A percentile compares a stretch with the other conserved stretches of the same genome.
Evolutionary conservation across 2,113 vertebrate species (phyloP).

Genomic region (Diglossa brunneiventris): DNA sequence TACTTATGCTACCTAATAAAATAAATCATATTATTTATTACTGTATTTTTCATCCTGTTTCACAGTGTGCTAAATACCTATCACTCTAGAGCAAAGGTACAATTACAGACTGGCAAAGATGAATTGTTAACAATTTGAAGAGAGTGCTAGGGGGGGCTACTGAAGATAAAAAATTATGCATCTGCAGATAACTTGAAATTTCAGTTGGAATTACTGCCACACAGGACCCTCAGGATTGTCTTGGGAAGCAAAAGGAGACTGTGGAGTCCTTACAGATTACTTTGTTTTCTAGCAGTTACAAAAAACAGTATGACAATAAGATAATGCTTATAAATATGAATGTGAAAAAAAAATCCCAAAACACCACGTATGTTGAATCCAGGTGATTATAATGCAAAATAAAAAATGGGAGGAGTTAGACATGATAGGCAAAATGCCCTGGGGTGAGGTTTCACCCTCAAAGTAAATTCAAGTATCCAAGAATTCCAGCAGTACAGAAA

Average conservation of each 20-base stretch:
- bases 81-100: slow-evolving; percentile 10
- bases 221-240: background rate
- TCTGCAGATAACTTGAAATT: slow-evolving; percentile 34
- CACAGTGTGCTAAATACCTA: background rate
- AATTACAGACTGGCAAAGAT: slow-evolving; percentile 29
- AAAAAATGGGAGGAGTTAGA: background rate
- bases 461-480: background rate
- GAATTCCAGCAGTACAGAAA: background rate
- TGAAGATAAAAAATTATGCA: slow-evolving; percentile 33
- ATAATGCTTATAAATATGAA: background rate
- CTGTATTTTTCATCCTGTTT: background rate
- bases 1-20: background rate
- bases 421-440: background rate
- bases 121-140: slow-evolving; percentile 9
- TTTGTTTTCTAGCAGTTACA: background rate
- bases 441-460: background rate
- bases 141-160: background rate
- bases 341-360: background rate
- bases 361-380: background rate
- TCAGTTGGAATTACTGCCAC: slow-evolving; percentile 22
- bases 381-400: background rate
- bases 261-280: background rate
- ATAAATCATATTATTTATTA: slow-evolving; percentile 23
- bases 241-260: background rate
- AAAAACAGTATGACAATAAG: background rate